Base-by-base conservation (phyloP, 2,113 vertebrate species). In the Lasiurus cinereus region DNA sequence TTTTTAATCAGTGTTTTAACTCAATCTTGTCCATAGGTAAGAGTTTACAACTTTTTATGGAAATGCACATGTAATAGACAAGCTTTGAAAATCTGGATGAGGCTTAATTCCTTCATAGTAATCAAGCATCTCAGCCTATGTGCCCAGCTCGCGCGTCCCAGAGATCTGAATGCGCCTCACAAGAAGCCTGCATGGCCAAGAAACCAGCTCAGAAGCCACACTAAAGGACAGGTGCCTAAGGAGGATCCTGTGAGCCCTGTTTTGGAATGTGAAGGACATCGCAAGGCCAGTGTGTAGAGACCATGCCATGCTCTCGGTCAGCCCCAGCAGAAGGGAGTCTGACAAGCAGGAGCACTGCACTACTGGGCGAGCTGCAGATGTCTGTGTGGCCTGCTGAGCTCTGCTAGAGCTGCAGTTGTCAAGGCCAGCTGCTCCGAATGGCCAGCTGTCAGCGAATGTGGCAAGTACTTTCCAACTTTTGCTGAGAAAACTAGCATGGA, bases 101-200 rank as follows among this genome's bases (percentile, higher is more conserved):
- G 66, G 96, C 80, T 98, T 97, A 98, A 98, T 98, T 98, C 98
- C 98, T 98, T 98, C 97, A 95, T 91, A 89, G 96, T 97, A 98
- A 97, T 70, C 93, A 97, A 97, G 97, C 97, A 98, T 98, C 96
- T 97, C 97, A 97, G 96, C 97, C 46, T 98, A 97, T 94, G 97
- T 96, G 97, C 96, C 97, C 96, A 93, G 97, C 95, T 96, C 56
- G 64, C 97, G 96, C 52, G 94, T 97, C 96, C 89, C 54, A 97
- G 97, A 96, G 96, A 95, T 96, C 95, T 98, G 94, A 97, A 93
- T 93, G 97, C 97, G 97, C 98, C 97, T 98, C 98, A 97, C 98
- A 98, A 98, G 98, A 90, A 98, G 97, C 98, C 94, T 97, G 96
- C 95, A 70, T 97, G 97, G 98, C 98, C 97, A 96, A 98, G 97